Conservation (phyloP, 2,113 vertebrate species). For the Ia io region DNA sequence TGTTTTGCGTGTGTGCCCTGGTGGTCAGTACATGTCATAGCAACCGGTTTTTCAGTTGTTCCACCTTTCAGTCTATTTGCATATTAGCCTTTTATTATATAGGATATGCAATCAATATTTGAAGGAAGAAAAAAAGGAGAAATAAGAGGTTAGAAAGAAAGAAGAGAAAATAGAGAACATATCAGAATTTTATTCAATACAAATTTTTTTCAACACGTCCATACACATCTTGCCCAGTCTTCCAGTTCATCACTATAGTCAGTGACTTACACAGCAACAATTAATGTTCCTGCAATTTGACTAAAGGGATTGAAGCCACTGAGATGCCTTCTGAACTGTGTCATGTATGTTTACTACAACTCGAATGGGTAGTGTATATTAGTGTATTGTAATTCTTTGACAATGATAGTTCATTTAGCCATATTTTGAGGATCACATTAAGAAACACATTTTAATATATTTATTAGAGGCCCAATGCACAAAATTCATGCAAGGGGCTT, state of each 20-base stretch:
- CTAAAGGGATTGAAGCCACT: neutral
- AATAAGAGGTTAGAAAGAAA: neutral
- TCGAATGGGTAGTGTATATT: neutral
- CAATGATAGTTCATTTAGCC: neutral
- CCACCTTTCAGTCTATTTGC: no score
- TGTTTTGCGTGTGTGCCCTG: accelerated
- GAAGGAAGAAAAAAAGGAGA: neutral
- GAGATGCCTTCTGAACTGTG: neutral
- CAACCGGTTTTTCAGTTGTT: no score
- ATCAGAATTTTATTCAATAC: neutral
- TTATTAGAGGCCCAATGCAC: neutral
- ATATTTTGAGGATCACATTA: neutral
- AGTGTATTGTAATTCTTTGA: neutral
- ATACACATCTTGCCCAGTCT: neutral
- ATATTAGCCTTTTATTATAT: no score
- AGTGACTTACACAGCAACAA: neutral
- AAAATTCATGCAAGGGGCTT: no score
- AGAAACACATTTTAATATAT: neutral
- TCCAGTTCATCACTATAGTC: neutral
- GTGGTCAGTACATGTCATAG: no score
- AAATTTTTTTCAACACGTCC: neutral
- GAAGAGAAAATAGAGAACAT: neutral
- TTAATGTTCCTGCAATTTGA: neutral
- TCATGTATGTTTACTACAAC: neutral
- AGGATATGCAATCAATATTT: neutral